phyloP scores from a whole-genome alignment of 2,113 vertebrate genomes.

The Galemys pyrenaicus region DNA sequence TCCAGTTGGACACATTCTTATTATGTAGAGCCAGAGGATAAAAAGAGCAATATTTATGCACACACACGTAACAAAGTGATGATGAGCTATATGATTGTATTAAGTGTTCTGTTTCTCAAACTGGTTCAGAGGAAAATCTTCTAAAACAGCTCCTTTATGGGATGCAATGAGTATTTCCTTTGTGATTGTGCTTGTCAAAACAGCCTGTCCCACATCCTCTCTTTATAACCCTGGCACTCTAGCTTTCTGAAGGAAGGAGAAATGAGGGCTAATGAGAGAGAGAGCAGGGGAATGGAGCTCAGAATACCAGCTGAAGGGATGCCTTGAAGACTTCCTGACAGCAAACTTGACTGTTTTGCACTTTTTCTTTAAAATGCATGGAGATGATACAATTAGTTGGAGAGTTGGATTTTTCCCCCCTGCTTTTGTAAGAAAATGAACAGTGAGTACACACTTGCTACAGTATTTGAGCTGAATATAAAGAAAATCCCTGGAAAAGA shows the following conservation, averaged over 20 bases:
- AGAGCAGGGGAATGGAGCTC: neutral
- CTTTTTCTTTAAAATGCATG: slow-evolving; percentile 47
- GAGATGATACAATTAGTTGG: slow-evolving; percentile 34
- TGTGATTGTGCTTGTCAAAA: slow-evolving; percentile 54
- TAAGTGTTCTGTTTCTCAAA: slow-evolving; percentile 59
- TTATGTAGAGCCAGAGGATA: slow-evolving; percentile 15
- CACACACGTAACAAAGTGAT: slow-evolving; percentile 44
- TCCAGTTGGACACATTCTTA: neutral
- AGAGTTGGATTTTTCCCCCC: neutral
- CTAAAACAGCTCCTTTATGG: slow-evolving; percentile 47
- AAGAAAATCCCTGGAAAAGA: slow-evolving; percentile 1
- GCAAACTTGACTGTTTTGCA: slow-evolving; percentile 50
- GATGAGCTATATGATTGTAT: slow-evolving; percentile 36
- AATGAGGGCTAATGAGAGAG: slow-evolving; percentile 36
- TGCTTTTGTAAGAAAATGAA: slow-evolving; percentile 42
- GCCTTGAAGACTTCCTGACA: slow-evolving; percentile 50
- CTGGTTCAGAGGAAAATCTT: slow-evolving; percentile 60
- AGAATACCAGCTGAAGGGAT: slow-evolving; percentile 27
- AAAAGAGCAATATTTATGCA: slow-evolving; percentile 41
- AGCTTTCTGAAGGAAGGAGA: slow-evolving; percentile 29
- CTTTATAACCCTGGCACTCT: neutral
- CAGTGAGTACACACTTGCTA: slow-evolving; percentile 27
- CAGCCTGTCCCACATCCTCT: slow-evolving; percentile 22
- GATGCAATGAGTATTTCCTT: slow-evolving; percentile 20
- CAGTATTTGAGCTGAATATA: slow-evolving; percentile 20